These are phyloP conservation scores for Dryomyza anilis DNA, from an alignment of 2,888 invertebrate genomes.

Conservation along the genomic window DNA sequence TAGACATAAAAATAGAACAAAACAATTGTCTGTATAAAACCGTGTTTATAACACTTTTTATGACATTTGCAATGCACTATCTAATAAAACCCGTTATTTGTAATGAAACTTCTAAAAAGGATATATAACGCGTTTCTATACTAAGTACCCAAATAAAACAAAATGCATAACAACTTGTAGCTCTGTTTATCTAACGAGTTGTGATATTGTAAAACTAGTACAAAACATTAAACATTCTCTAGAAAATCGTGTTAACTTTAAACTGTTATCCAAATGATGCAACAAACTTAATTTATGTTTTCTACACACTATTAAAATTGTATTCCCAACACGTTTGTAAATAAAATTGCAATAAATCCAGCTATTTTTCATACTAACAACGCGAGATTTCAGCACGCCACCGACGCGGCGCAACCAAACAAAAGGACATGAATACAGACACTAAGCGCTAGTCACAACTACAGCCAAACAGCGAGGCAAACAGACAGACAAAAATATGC, in stretches of 20 bases:
- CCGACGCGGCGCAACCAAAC: constrained; percentile 1
- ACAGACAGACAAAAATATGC: constrained; percentile 26
- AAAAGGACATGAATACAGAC: constrained; percentile 11
- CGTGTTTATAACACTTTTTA: too few relatives aligned
- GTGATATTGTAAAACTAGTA: background rate
- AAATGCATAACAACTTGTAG: background rate
- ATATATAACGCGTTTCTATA: background rate
- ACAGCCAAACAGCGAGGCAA: background rate
- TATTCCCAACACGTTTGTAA: constrained; percentile 49
- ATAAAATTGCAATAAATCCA: constrained; percentile 58
- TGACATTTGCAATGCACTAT: too few relatives aligned
- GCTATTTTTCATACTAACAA: constrained; percentile 46
- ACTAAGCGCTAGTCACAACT: constrained; percentile 2
- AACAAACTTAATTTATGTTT: too few relatives aligned
- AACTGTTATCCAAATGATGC: too few relatives aligned
- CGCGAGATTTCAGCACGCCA: constrained; percentile 34
- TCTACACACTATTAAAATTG: too few relatives aligned
- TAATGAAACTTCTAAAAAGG: background rate
- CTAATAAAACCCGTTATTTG: background rate
- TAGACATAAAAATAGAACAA: background rate
- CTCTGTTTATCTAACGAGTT: background rate
- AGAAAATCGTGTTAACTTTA: too few relatives aligned
- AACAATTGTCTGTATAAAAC: background rate
- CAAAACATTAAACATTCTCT: background rate
- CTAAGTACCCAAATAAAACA: background rate